These are phyloP conservation scores for Crotalus helleri DNA, from an alignment of 2,113 vertebrate genomes.

Conservation along the genomic window DNA sequence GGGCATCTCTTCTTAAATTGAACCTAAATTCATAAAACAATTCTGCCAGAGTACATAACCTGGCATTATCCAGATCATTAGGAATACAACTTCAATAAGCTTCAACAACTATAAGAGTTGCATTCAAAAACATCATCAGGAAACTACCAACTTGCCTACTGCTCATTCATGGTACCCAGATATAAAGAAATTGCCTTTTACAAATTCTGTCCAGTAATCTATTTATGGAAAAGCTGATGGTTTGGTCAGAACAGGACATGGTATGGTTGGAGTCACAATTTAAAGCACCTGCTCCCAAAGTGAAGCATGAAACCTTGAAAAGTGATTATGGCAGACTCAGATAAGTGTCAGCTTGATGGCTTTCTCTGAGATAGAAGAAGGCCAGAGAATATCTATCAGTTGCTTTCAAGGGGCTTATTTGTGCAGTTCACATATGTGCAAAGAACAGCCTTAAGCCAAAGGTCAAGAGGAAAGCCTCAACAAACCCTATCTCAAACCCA, in stretches of 20 bases:
- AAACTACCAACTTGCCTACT: background rate
- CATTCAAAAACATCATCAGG: background rate
- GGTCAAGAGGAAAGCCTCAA: background rate
- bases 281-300: background rate
- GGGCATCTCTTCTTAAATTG: background rate
- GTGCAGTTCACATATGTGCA: background rate
- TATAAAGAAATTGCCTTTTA: background rate
- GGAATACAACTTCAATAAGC: background rate
- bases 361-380: background rate
- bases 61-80: background rate
- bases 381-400: background rate
- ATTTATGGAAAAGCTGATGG: background rate
- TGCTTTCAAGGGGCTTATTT: background rate
- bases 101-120: background rate
- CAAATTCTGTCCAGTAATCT: background rate
- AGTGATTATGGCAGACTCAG: background rate
- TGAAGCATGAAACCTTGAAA: background rate
- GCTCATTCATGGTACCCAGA: background rate
- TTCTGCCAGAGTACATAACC: background rate
- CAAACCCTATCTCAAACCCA: background rate
- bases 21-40: background rate
- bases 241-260: background rate
- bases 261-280: background rate
- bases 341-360: background rate
- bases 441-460: background rate